Evolutionary conservation across 2,113 vertebrate genomes (phyloP).

Genomic region (Chionodraco myersi): DNA sequence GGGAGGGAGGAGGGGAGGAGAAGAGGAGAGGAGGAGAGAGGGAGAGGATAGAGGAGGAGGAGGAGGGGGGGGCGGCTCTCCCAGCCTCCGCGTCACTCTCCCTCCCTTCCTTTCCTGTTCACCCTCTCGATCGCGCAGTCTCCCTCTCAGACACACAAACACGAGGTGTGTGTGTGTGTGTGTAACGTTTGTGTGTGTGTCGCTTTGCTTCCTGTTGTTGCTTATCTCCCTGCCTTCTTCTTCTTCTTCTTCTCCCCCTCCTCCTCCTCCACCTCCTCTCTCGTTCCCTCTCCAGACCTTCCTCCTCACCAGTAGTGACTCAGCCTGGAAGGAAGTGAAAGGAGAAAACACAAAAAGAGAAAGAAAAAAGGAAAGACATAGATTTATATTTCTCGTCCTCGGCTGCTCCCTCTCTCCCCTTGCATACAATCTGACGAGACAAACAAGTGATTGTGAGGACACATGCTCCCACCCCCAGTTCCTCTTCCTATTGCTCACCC

Average conservation of each 20-base stretch:
- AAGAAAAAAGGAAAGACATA: conserved; percentile 77
- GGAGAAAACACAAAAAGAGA: conserved; percentile 68
- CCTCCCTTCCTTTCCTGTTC: conserved; percentile 76
- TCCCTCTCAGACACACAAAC: conserved; percentile 67
- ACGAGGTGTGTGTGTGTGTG: conserved; percentile 29
- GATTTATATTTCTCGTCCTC: conserved; percentile 71
- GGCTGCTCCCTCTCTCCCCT: conserved; percentile 37
- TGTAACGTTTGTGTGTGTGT: conserved; percentile 32
- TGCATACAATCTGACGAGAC: conserved; percentile 86
- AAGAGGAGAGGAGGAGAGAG: conserved; percentile 46
- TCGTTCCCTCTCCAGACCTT: conserved; percentile 89
- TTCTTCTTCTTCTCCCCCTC: conserved; percentile 75
- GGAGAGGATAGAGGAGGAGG: conserved; percentile 55
- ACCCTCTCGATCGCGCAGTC: conserved; percentile 73
- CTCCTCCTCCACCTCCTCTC: conserved; percentile 68
- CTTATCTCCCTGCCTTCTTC: conserved; percentile 69
- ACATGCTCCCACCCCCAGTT: conserved; percentile 59
- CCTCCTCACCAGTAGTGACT: conserved; percentile 92
- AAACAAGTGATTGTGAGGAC: conserved; percentile 84
- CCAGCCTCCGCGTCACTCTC: conserved; percentile 85
- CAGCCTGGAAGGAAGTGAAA: conserved; percentile 95
- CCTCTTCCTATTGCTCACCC: conserved; percentile 46
- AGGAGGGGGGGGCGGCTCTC: conserved; percentile 76
- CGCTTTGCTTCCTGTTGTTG: conserved; percentile 78
- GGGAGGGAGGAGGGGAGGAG: conserved; percentile 55